Evolutionary conservation across 1,140 invertebrate species (phyloP), one percentile per base, ranked within the genome.

Genomic region (Macrotrachela quadricornifera): DNA sequence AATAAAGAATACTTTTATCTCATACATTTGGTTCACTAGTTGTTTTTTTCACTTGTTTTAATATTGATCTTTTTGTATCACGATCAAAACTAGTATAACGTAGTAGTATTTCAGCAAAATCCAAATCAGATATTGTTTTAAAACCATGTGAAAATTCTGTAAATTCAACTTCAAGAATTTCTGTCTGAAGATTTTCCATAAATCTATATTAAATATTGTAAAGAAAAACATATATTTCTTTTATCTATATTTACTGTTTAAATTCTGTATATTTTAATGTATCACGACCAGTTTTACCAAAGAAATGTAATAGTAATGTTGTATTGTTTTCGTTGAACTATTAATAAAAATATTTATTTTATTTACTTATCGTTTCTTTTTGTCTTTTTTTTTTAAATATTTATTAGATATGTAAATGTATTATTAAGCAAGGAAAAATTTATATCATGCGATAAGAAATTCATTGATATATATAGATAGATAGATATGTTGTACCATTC

Each of bases 131-230:
- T 57, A 96, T 95, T 0, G 80, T 81, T 39, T 78, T 75, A 59
- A 86, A 78, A 12, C 91, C 91, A 70, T 81, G 78, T 2, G 82
- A 80, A 66, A 87, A 94, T 64, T 92, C 86, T 57, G 83, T 78
- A 64, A 95, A 97, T 69, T 97, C 91, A 53, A 96, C 72, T 70
- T 95, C 87, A n/a, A 95, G 74, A 6, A 96, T 81, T 75, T 97
- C 91, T 4, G 80, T 83, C 70, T 96, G 91, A 45, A 97, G 69
- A 67, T 94, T 85, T 63, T 91, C 81, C 85, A 94, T 95, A 64
- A 96, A 96, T 61, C 77, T 42, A 30, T 30, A 10, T n/a, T 30
- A 43, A 49, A 50, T 10, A 47, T 21, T 13, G 10, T 8, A 50
- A 3, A 51, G 40, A 8, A 15, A 42, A 39, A 15, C n/a, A 51